phyloP scores from a whole-genome alignment of 2,797 vertebrate genomes.

The Squalus acanthias region DNA sequence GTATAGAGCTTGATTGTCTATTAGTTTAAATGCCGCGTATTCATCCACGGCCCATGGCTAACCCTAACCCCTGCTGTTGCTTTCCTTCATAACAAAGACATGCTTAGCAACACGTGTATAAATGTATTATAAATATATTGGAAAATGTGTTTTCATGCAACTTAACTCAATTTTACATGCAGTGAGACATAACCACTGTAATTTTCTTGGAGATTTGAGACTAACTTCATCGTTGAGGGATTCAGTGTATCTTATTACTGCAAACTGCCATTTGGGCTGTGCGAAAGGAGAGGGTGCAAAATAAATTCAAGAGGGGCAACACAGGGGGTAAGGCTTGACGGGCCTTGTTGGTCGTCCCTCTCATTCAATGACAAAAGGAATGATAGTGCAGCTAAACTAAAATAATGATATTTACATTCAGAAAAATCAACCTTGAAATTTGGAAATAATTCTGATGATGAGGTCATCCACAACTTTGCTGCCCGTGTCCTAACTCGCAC shows the following conservation, averaged over 20 bases:
- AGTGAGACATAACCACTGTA: background rate
- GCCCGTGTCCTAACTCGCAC: too few relatives aligned
- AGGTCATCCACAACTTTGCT: too few relatives aligned
- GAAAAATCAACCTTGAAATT: background rate
- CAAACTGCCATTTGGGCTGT: background rate
- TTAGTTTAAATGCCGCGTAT: background rate
- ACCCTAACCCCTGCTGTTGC: background rate
- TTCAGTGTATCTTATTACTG: background rate
- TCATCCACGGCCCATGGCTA: background rate
- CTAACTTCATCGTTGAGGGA: background rate
- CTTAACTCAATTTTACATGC: slow-evolving; percentile 32
- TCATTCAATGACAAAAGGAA: background rate
- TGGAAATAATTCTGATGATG: background rate
- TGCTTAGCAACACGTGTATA: slow-evolving; percentile 59
- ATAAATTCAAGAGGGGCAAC: background rate
- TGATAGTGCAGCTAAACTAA: background rate
- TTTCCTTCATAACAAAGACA: slow-evolving; percentile 51
- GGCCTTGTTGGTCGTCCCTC: too few relatives aligned
- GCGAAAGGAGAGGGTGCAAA: background rate
- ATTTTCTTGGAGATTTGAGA: background rate
- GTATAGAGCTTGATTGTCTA: background rate
- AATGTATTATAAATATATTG: slow-evolving; percentile 58
- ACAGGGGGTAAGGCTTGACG: background rate
- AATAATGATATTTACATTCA: background rate
- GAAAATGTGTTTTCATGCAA: slow-evolving; percentile 31